phyloP scores from a whole-genome alignment of 92 coral and sea anemone species.

The Epizoanthus ramosus region DNA sequence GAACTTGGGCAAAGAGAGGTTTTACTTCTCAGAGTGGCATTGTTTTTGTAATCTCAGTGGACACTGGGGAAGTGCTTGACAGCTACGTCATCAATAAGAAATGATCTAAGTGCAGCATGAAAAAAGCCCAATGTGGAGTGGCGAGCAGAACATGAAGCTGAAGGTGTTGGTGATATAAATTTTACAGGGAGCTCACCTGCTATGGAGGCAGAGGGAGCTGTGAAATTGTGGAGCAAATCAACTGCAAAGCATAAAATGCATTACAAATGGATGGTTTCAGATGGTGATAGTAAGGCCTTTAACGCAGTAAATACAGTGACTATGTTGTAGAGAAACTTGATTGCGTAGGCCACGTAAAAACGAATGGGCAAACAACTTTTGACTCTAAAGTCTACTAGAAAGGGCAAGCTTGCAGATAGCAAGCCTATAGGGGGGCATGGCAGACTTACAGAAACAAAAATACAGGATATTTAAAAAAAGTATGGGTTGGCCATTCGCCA shows the following conservation, averaged over 20 bases:
- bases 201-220: constrained; percentile 64
- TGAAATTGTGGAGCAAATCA: constrained; percentile 55
- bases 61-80: constrained; percentile 49
- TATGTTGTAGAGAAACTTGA: constrained; percentile 57
- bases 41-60: constrained; percentile 9
- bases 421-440: not conserved
- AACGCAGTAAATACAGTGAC: constrained; percentile 36
- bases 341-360: constrained; percentile 66
- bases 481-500: constrained; percentile 34
- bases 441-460: constrained; percentile 19
- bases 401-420: constrained; percentile 40
- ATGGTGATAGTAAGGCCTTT: constrained; percentile 67
- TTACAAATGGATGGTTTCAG: constrained; percentile 62
- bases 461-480: constrained; percentile 30
- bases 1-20: constrained; percentile 31
- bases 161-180: constrained; percentile 41
- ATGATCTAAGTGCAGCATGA: constrained; percentile 50
- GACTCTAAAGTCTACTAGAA: constrained; percentile 55
- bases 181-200: constrained; percentile 68
- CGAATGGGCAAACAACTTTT: constrained; percentile 63
- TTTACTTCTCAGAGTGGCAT: constrained; percentile 19
- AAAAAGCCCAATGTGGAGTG: constrained; percentile 55
- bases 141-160: constrained; percentile 30
- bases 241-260: constrained; percentile 52
- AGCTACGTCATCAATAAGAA: constrained; percentile 45